Conservation (phyloP, 2,888 invertebrate species). For the Flexamia atlantica region DNA sequence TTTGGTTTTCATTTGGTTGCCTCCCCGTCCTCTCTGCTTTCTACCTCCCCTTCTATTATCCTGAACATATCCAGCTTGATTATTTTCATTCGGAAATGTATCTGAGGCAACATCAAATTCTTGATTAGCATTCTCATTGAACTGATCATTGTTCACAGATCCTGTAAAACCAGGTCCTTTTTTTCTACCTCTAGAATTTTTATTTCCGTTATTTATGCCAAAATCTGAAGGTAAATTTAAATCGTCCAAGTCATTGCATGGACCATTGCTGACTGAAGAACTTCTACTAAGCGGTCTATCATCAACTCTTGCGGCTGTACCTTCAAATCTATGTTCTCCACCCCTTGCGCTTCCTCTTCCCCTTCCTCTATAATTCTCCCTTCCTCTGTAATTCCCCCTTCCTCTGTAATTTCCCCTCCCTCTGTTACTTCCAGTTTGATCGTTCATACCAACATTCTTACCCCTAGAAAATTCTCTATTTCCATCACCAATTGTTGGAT, state of each 20-base stretch:
- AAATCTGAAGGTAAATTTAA: background rate
- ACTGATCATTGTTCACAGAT: background rate
- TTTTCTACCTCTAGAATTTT: background rate
- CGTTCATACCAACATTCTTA: background rate
- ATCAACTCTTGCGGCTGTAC: background rate
- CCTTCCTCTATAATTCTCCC: conserved; percentile 3
- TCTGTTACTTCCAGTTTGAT: background rate
- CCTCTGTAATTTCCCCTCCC: too few relatives aligned
- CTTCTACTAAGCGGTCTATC: conserved; percentile 10
- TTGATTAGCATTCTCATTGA: background rate
- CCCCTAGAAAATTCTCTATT: background rate
- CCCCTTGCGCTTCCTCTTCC: conserved; percentile 2
- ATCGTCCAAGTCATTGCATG: background rate
- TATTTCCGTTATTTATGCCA: background rate
- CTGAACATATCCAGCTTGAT: background rate
- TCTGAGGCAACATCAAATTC: too few relatives aligned
- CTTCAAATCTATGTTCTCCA: background rate
- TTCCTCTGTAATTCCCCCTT: too few relatives aligned
- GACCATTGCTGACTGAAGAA: background rate
- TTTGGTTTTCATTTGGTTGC: background rate
- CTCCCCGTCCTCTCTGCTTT: conserved; percentile 72
- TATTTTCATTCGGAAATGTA: background rate
- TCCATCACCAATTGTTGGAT: background rate
- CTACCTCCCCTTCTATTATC: background rate
- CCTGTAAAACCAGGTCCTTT: background rate